Conservation (phyloP, 35 echinoderm and acorn worm genomes). For the Holothuria glaberrima region DNA sequence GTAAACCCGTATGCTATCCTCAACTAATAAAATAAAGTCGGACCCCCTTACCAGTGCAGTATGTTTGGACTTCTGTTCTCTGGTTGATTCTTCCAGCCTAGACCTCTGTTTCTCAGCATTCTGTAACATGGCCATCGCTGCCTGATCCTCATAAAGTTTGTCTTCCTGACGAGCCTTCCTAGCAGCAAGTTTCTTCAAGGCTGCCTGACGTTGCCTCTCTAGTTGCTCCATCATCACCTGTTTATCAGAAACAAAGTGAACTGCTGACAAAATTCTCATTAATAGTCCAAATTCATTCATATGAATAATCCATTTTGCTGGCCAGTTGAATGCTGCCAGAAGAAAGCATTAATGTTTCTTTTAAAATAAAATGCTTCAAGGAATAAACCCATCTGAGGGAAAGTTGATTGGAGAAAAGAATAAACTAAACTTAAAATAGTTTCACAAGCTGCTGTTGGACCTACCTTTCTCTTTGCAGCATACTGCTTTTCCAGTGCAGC, state of each 20-base stretch:
- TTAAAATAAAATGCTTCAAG: too few relatives aligned
- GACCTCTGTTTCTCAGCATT: slow-evolving; percentile 76
- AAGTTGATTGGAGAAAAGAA: too few relatives aligned
- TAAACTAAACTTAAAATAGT: too few relatives aligned
- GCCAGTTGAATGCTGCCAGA: too few relatives aligned
- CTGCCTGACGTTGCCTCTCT: slow-evolving; percentile 63
- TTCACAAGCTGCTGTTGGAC: background rate
- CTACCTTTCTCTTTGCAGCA: slow-evolving; percentile 83
- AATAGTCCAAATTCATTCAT: too few relatives aligned
- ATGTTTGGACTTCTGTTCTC: slow-evolving; percentile 82
- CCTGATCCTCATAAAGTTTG: slow-evolving; percentile 75
- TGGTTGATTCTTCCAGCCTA: slow-evolving; percentile 58
- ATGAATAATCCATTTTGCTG: too few relatives aligned
- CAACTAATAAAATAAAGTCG: too few relatives aligned
- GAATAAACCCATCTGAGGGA: too few relatives aligned
- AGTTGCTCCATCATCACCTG: slow-evolving; percentile 89
- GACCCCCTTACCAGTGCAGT: slow-evolving; percentile 64
- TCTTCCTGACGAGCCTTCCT: slow-evolving; percentile 69
- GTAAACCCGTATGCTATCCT: too few relatives aligned
- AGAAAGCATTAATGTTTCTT: too few relatives aligned
- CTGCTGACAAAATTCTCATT: background rate
- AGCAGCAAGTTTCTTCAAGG: slow-evolving; percentile 65
- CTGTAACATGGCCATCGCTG: slow-evolving; percentile 77
- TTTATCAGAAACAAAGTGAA: background rate
- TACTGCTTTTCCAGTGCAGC: slow-evolving; percentile 79